Base-by-base conservation (phyloP, 1,140 invertebrate species). In the Drosophila nebulosa region DNA sequence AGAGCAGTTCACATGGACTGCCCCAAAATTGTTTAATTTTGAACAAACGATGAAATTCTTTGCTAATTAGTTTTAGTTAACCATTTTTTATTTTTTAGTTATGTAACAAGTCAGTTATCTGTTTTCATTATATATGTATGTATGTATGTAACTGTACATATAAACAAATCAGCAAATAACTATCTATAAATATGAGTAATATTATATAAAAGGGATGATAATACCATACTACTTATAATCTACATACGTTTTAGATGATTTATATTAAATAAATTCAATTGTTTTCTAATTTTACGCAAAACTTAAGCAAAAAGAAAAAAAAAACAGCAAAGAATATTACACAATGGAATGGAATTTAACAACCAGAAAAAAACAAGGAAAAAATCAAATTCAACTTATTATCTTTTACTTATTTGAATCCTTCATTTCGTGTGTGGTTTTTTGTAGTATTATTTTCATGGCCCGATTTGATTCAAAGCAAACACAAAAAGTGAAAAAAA, bases 241-340 rank as follows among this genome's bases (percentile, higher is more conserved):
- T 10, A 46, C 65, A 51, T 84, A 86, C 66, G 32, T 74, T 74
- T 78, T 71, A 81, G 59, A 39, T 52, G 51, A 67, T 63, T 74
- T 63, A 78, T 85, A 46, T 80, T 86, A 78, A 86, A 86, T 86
- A 74, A 80, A 85, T 86, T 88, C 66, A 85, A 86, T 86, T 86
- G 81, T 86, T 86, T 86, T 86, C 83, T 86, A 86, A 86, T 86
- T 86, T 86, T 86, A 85, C 69, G 80, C 69, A 79, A 88, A 77
- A 74, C 64, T 74, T 69, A 81, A 75, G 60, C 61, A 67, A 69
- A 86, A 70, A 42, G 60, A 61, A 64, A 39, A 36, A 18, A 35
- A 46, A 39, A 22, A 30, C 16, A 22, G 14, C 55, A 27, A 10
- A 63, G 10, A 14, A 39, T 21, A 22, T 10, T 46, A 14, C 21